phyloP scores from a whole-genome alignment of 2,797 vertebrate genomes.

The Halcyon smyrnensis region DNA sequence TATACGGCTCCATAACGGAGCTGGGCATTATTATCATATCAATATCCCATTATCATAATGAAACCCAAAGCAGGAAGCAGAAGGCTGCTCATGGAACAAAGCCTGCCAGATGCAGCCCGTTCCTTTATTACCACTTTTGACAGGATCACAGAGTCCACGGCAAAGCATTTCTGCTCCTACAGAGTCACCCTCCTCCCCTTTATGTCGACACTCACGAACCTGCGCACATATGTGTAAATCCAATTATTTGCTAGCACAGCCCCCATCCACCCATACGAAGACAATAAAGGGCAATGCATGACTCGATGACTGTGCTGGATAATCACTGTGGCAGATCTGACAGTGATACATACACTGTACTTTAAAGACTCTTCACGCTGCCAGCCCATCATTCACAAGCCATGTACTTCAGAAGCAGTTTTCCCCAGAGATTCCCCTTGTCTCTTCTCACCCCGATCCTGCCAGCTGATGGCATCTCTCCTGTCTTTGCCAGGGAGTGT shows the following conservation, averaged over 20 bases:
- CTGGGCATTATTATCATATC: neutral
- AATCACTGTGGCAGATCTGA: neutral
- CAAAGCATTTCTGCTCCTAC: neutral
- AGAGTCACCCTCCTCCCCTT: neutral
- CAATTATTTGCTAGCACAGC: neutral
- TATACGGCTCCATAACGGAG: neutral
- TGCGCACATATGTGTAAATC: neutral
- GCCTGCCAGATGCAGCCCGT: neutral
- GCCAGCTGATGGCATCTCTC: neutral
- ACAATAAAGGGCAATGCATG: neutral
- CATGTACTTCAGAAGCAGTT: neutral
- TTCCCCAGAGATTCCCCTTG: neutral
- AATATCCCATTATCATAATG: neutral
- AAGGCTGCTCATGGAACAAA: neutral
- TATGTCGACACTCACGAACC: fast-evolving
- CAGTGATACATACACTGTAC: neutral
- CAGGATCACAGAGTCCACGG: neutral
- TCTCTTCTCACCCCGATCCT: neutral
- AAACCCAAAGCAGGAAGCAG: neutral
- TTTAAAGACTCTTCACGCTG: neutral
- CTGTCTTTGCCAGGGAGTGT: fast-evolving
- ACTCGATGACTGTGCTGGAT: neutral
- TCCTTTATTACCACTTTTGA: neutral
- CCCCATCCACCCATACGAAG: neutral
- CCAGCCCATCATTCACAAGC: fast-evolving